Percentiles rank a stretch among this genome's conserved stretches.
phyloP scores from a whole-genome alignment of 2,888 invertebrate species.

The Cheilosia impressa region DNA sequence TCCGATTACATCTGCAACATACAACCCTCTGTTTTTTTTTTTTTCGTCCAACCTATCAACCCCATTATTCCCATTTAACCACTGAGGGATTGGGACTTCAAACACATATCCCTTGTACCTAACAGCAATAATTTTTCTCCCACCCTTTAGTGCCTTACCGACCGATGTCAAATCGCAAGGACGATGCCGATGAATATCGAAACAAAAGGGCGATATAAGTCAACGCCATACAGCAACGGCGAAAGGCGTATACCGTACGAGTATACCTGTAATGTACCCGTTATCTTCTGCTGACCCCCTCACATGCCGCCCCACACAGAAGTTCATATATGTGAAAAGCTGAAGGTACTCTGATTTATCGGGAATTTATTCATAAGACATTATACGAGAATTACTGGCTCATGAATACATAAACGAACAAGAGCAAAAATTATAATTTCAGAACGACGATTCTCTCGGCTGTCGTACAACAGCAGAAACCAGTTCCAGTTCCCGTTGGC shows the following conservation, averaged over 20 bases:
- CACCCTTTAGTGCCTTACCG: neutral
- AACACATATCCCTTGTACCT: slow-evolving; percentile 18
- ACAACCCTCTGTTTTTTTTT: slow-evolving; percentile 14
- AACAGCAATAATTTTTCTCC: slow-evolving; percentile 26
- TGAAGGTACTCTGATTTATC: slow-evolving; percentile 66
- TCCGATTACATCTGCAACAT: slow-evolving; percentile 32
- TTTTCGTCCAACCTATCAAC: neutral
- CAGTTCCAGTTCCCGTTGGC: slow-evolving; percentile 33
- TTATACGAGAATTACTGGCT: slow-evolving; percentile 50
- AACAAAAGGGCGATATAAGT: slow-evolving; percentile 48
- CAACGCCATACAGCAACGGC: neutral
- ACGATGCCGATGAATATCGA: slow-evolving; percentile 30
- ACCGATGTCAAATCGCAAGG: slow-evolving; percentile 29
- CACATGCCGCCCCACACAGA: neutral
- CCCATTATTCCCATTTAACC: slow-evolving; percentile 24
- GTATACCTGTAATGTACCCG: slow-evolving; percentile 1
- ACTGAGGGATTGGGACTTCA: neutral
- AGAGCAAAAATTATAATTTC: slow-evolving; percentile 56
- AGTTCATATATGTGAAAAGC: slow-evolving; percentile 52
- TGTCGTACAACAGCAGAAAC: slow-evolving; percentile 23
- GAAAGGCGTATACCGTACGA: neutral
- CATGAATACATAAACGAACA: slow-evolving; percentile 55
- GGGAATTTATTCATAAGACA: slow-evolving; percentile 68
- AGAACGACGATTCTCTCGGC: slow-evolving; percentile 22
- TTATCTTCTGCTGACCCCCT: neutral